Percentiles rank a stretch among this genome's conserved stretches.
Evolutionary conservation across 2,888 invertebrate genomes (phyloP).

Genomic region (Lydus trimaculatus): DNA sequence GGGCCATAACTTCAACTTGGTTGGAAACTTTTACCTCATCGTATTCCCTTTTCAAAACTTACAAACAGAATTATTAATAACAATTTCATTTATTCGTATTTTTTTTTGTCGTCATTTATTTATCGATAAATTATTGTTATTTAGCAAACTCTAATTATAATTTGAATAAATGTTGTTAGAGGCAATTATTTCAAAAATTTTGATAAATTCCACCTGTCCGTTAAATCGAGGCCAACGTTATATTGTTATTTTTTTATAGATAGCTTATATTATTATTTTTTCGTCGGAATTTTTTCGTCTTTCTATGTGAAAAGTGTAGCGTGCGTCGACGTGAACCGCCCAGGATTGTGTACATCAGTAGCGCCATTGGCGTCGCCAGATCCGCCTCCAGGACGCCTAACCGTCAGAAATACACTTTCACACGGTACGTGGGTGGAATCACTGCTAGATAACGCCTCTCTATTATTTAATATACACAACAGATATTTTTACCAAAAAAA

Average conservation of each 20-base stretch:
- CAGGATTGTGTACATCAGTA: conserved; percentile 49
- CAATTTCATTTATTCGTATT: conserved; percentile 30
- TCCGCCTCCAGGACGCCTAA: conserved; percentile 55
- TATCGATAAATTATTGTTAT: conserved; percentile 15
- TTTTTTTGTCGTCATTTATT: conserved; percentile 8
- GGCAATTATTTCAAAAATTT: background rate
- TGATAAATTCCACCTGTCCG: conserved; percentile 45
- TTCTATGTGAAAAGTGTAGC: conserved; percentile 43
- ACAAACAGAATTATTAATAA: conserved; percentile 3
- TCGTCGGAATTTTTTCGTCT: background rate
- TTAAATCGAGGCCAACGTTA: conserved; percentile 44
- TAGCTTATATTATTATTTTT: background rate
- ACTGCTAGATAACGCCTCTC: conserved; percentile 53
- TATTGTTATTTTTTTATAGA: conserved; percentile 39
- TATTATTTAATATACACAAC: conserved; percentile 40
- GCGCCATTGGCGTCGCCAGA: conserved; percentile 59
- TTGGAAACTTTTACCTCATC: conserved; percentile 36
- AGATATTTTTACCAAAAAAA: conserved; percentile 33
- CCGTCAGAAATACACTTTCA: conserved; percentile 44
- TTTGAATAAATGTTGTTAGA: conserved; percentile 8
- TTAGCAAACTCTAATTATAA: conserved; percentile 15
- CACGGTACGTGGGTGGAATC: conserved; percentile 53
- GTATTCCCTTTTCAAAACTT: background rate
- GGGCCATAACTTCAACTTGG: conserved; percentile 44
- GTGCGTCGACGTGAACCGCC: conserved; percentile 57